Base-by-base conservation (phyloP, 1,140 invertebrate species). In the Drosophila kanapiae region DNA sequence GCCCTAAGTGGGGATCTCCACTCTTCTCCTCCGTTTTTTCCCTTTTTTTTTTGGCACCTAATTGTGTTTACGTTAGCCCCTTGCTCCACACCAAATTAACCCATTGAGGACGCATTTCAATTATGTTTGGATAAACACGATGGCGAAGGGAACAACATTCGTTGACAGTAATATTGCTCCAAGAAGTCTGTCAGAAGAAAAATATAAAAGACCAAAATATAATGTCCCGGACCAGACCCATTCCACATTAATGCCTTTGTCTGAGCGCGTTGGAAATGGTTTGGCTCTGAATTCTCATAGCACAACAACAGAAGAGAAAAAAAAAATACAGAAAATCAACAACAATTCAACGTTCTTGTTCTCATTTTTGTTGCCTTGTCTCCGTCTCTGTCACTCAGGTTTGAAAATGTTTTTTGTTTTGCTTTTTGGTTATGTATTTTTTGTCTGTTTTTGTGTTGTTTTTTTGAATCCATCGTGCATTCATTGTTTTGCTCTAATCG, bases 21-120 rank as follows among this genome's bases (percentile, higher is more conserved):
- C 62, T 49, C 38, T 29, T 11, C 27, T 51, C 14, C 27, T 16
- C 18, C 9, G 14, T 4, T 33, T 10, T 6, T 29, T 2, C 16
- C 7, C 8, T 16, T 11, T 43, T 54, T 64, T 75, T 68, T 77
- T 86, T 68, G 84, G 80, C 85, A 84, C 81, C 83, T 91, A 91
- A 91, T 91, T 91, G 88, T 91, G 87, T 91, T 91, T 91, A 91
- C 81, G 83, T 85, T 87, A 62, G 75, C 88, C 87, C 84, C 72
- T 64, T 56, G 68, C 47, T 70, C 75, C 74, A 70, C 70, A 70
- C 65, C 60, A 91, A 90, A 90, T 91, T 91, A 90, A 90, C 86
- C 70, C 85, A 91, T 91, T 90, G 85, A 90, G 65, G 75, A 79
- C 78, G 75, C 86, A 68, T 85, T 91, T 91, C 86, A 90, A 91